phyloP scores from a whole-genome alignment of 2,113 vertebrate species.

The Sapayoa aenigma region DNA sequence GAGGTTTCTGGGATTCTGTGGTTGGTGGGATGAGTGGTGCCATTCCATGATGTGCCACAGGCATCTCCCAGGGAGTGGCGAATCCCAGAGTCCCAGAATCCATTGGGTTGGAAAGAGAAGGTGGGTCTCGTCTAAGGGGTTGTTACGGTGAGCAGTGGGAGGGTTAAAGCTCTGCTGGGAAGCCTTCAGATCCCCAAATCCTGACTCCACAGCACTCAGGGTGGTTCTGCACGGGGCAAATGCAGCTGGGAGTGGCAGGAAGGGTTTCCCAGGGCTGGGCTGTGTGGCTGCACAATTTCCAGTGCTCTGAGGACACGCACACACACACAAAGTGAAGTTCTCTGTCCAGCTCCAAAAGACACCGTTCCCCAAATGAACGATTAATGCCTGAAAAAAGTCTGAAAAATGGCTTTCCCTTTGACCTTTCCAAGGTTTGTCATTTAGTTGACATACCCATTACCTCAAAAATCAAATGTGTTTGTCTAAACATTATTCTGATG shows the following conservation, averaged over 20 bases:
- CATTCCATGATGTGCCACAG: background rate
- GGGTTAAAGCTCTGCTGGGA: background rate
- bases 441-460: constrained; percentile 86
- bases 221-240: background rate
- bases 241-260: background rate
- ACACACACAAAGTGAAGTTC: background rate
- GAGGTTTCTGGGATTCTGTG: background rate
- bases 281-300: background rate
- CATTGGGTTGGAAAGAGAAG: no score
- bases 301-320: background rate
- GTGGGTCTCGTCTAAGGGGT: no score
- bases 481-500: constrained; percentile 87
- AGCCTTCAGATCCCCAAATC: background rate
- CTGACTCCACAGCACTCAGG: fast-evolving
- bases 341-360: background rate
- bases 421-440: constrained; percentile 84
- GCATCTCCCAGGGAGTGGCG: background rate
- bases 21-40: fast-evolving
- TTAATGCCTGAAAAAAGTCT: constrained; percentile 77
- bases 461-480: constrained; percentile 87
- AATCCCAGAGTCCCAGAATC: background rate
- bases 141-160: background rate
- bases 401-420: constrained; percentile 84
- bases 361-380: constrained; percentile 68
- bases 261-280: background rate